Conservation (phyloP, 2,888 invertebrate genomes). For the Sacculina carcini region DNA sequence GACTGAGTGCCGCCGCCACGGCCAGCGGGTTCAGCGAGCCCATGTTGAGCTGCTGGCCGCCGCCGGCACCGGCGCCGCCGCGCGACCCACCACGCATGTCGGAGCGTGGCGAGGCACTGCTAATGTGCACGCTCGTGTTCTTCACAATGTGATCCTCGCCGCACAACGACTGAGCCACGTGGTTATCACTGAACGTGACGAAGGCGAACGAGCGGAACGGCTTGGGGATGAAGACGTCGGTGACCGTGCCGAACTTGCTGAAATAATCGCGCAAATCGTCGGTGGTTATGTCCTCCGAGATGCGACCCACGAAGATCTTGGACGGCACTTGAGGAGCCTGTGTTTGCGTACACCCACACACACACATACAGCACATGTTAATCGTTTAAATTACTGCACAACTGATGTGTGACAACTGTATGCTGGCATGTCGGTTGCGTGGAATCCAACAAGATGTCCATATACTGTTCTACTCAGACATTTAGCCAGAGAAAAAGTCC, state of each 20-base stretch:
- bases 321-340: conserved; percentile 64
- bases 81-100: neutral
- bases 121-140: conserved; percentile 62
- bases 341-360: conserved; percentile 42
- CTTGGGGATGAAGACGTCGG: conserved; percentile 79
- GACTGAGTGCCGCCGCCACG: conserved; percentile 62
- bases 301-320: conserved; percentile 82
- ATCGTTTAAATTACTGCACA: too few relatives aligned
- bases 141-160: conserved; percentile 84
- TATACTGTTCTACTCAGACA: too few relatives aligned
- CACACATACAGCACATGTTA: too few relatives aligned
- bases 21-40: conserved; percentile 44
- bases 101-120: conserved; percentile 54
- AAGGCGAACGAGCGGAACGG: conserved; percentile 78
- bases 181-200: conserved; percentile 74
- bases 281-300: conserved; percentile 70
- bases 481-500: too few relatives aligned
- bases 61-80: conserved; percentile 3
- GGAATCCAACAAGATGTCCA: too few relatives aligned
- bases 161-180: conserved; percentile 45
- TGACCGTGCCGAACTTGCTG: conserved; percentile 69
- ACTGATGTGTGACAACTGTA: too few relatives aligned
- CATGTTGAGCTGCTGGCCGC: conserved; percentile 15
- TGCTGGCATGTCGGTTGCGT: too few relatives aligned
- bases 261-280: conserved; percentile 75